These are phyloP conservation scores for Eubasilissa splendida DNA, from an alignment of 2,888 invertebrate species.

Conservation along the genomic window DNA sequence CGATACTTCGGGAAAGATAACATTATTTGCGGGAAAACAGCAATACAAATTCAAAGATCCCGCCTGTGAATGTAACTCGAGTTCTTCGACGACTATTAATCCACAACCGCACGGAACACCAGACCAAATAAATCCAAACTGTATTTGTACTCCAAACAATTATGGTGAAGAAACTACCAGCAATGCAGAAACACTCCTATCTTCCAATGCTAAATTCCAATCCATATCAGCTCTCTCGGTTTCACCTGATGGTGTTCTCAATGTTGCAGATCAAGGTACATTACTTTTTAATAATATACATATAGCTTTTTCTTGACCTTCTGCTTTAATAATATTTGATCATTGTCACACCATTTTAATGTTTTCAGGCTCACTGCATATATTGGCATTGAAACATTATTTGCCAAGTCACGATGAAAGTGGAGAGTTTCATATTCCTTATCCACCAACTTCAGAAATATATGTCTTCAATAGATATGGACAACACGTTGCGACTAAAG, in stretches of 20 bases:
- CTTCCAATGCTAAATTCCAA: constrained; percentile 92
- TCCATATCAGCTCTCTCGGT: constrained; percentile 92
- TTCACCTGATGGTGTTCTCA: constrained; percentile 95
- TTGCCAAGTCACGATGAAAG: constrained; percentile 89
- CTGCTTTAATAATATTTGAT: constrained; percentile 1
- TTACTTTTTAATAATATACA: constrained; percentile 8
- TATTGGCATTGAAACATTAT: constrained; percentile 89
- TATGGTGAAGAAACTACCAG: constrained; percentile 79
- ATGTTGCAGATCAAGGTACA: constrained; percentile 93
- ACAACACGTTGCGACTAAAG: constrained; percentile 95
- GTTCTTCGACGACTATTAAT: constrained; percentile 71
- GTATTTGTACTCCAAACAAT: constrained; percentile 72
- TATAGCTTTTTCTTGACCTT: not conserved
- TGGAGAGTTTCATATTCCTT: constrained; percentile 94
- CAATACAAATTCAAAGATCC: constrained; percentile 75
- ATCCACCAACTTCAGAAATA: constrained; percentile 93
- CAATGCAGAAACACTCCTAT: constrained; percentile 88
- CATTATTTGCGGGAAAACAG: constrained; percentile 92
- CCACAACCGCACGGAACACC: constrained; percentile 59
- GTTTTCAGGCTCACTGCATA: constrained; percentile 81
- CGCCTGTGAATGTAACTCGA: constrained; percentile 75
- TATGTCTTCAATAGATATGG: constrained; percentile 96
- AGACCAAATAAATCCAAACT: constrained; percentile 61
- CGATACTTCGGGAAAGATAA: constrained; percentile 91
- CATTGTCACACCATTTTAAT: not conserved